These are phyloP conservation scores for Melikaiella ostensackeni DNA, from an alignment of 2,888 invertebrate species.

Conservation along the genomic window DNA sequence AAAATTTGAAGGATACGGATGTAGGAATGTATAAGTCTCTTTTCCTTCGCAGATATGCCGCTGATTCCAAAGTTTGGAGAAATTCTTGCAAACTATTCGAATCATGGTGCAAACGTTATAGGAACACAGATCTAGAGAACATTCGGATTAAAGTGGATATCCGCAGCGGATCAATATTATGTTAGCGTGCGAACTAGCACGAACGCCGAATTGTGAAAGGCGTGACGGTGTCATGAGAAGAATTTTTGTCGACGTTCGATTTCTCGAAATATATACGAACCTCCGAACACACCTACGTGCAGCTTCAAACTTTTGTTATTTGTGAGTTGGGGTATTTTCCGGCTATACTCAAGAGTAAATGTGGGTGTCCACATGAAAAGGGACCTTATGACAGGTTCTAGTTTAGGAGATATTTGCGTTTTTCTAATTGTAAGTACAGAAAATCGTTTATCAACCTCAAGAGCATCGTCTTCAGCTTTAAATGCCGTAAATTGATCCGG, in stretches of 20 bases:
- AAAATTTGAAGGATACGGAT: background rate
- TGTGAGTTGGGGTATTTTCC: no score
- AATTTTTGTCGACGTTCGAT: background rate
- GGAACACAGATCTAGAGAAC: background rate
- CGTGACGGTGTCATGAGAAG: background rate
- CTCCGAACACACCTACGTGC: no score
- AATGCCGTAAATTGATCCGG: no score
- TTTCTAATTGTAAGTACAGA: no score
- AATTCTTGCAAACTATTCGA: slow-evolving; percentile 7
- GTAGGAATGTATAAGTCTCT: background rate
- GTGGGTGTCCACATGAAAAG: no score
- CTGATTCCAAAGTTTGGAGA: background rate
- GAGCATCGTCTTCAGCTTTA: no score
- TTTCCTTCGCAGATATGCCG: background rate
- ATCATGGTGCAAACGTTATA: slow-evolving; percentile 3
- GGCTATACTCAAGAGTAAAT: no score
- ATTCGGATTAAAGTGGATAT: slow-evolving; percentile 2
- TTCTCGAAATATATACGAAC: background rate
- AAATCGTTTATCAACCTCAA: no score
- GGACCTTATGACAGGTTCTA: no score
- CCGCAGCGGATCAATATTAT: slow-evolving; percentile 7
- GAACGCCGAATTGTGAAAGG: background rate
- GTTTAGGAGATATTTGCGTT: no score
- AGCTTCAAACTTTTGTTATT: no score
- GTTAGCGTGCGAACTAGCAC: slow-evolving; percentile 7